Percentiles rank a stretch among this genome's conserved stretches.
These are phyloP conservation scores for Dicaeum eximium DNA, from an alignment of 2,113 vertebrate genomes.

Conservation along the genomic window DNA sequence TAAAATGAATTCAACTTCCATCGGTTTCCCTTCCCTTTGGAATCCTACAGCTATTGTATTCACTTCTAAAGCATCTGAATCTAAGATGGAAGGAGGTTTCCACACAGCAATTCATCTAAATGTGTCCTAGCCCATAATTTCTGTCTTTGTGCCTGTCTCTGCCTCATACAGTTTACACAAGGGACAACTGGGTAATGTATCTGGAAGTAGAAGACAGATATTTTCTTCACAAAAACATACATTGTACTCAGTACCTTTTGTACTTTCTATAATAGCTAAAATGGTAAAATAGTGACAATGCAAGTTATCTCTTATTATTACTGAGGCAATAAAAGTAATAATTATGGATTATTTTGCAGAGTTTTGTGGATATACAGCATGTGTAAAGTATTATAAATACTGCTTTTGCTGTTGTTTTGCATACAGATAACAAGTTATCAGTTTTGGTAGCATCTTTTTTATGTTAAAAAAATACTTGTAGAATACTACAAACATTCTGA, in stretches of 20 bases:
- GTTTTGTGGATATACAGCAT: not conserved
- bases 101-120: not conserved
- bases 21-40: constrained; percentile 20
- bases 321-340: not conserved
- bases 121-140: not conserved
- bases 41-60: not conserved
- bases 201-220: not conserved
- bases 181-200: not conserved
- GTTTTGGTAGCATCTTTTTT: not conserved
- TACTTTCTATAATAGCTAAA: not conserved
- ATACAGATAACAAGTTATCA: not conserved
- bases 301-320: not conserved
- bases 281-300: not conserved
- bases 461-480: not conserved
- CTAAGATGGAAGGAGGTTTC: not conserved
- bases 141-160: not conserved
- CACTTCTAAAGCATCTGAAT: not conserved
- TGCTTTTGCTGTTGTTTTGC: not conserved
- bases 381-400: not conserved
- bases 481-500: not conserved
- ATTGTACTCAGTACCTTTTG: not conserved
- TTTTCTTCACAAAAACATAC: not conserved
- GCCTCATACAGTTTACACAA: not conserved
- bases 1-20: not conserved
- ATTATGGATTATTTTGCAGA: not conserved